A percentile compares a stretch with the other conserved stretches of the same genome.
Conservation (phyloP, 2,797 vertebrate species). For the Brachyalestes nurse region DNA sequence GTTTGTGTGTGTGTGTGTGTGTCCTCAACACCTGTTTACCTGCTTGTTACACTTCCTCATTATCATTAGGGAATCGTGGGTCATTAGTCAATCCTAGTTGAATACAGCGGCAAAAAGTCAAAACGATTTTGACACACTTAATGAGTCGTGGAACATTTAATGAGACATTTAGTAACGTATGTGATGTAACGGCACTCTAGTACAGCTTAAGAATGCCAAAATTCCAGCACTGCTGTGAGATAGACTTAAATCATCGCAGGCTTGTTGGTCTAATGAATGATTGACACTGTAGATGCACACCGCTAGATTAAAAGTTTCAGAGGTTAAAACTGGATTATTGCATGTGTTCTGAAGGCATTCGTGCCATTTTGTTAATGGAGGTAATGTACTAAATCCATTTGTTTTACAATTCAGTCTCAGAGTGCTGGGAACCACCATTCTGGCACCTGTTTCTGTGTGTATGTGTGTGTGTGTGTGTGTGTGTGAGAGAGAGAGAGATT, state of each 20-base stretch:
- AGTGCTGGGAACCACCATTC: background rate
- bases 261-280: background rate
- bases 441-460: slow-evolving; percentile 7
- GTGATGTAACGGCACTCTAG: background rate
- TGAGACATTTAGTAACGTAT: slow-evolving; percentile 25
- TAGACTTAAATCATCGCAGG: background rate
- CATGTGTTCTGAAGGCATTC: background rate
- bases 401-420: background rate
- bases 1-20: slow-evolving; percentile 21
- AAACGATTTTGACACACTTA: slow-evolving; percentile 22
- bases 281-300: background rate
- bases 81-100: slow-evolving; percentile 48
- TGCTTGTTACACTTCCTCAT: slow-evolving; percentile 53
- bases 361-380: background rate
- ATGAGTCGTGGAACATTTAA: slow-evolving; percentile 14
- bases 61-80: slow-evolving; percentile 48
- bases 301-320: background rate
- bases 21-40: slow-evolving; percentile 55
- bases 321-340: slow-evolving; percentile 4
- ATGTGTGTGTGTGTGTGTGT: slow-evolving; percentile 2
- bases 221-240: background rate
- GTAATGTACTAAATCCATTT: background rate
- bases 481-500: slow-evolving; percentile 37
- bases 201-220: background rate
- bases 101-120: slow-evolving; percentile 33